A percentile compares a stretch with the other conserved stretches of the same genome.
These are phyloP conservation scores for Caenorhabditis zanzibari DNA, from an alignment of 2,888 invertebrate species.

Conservation along the genomic window DNA sequence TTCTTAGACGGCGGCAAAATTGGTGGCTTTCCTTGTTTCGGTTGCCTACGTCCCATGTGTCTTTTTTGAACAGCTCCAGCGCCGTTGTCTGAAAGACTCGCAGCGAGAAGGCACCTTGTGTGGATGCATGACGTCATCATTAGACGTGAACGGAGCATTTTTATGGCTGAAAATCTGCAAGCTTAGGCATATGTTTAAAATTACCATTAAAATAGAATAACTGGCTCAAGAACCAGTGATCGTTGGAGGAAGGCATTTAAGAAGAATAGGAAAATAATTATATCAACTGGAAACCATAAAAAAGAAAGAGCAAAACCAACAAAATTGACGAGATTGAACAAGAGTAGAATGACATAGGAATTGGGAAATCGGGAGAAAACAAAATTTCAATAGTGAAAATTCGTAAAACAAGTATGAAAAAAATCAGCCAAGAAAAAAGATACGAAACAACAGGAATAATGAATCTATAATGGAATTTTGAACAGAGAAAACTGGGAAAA, in stretches of 20 bases:
- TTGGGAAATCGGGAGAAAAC: too few species aligned
- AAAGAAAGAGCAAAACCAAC: constrained; percentile 1
- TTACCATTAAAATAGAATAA: too few species aligned
- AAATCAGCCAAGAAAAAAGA: too few species aligned
- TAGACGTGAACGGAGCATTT: constrained; percentile 33
- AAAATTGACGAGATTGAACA: background rate
- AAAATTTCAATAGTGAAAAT: background rate
- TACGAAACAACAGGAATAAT: too few species aligned
- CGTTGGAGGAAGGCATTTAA: too few species aligned
- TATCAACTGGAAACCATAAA: too few species aligned
- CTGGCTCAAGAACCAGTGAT: background rate
- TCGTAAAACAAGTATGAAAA: too few species aligned
- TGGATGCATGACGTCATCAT: background rate
- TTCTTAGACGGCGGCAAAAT: constrained; percentile 81
- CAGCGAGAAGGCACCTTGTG: constrained; percentile 26
- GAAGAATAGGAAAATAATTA: constrained; percentile 2
- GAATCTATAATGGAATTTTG: too few species aligned
- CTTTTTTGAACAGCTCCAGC: constrained; percentile 40
- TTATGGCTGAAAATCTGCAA: constrained; percentile 1
- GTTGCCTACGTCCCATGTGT: constrained; percentile 71
- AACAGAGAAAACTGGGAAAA: too few species aligned
- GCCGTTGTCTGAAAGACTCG: constrained; percentile 1
- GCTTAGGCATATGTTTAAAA: too few species aligned
- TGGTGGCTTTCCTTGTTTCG: constrained; percentile 81
- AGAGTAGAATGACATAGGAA: background rate